Evolutionary conservation across 1,140 invertebrate genomes (phyloP), one percentile per base, ranked within the genome.

Genomic region (Batillaria attramentaria): DNA sequence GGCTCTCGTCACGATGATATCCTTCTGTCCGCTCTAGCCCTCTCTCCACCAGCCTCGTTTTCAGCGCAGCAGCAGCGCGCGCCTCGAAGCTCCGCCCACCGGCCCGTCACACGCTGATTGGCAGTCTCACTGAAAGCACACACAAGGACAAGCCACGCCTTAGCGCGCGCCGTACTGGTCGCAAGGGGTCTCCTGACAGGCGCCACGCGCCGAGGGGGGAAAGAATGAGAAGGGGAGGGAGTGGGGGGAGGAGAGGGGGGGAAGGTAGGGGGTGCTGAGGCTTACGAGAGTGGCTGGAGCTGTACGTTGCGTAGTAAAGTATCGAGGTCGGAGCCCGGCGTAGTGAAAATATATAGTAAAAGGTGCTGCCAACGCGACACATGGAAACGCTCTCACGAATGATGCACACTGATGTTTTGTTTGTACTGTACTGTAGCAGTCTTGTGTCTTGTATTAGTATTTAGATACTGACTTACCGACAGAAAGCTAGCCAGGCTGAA

Each of bases 11-110:
- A 46, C 57, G 31, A 20, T 60, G 79, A 73, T 60, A 39, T 75
- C 77, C 74, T 66, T n/a, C n/a, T n/a, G n/a, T n/a, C n/a, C 69
- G 78, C 72, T 82, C 69, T 77, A 85, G 66, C 81, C 79, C 70
- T 78, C 82, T 70, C 50, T 66, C 73, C 76, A 72, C 41, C 74
- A 85, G 84, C 82, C 85, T 85, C 84, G 85, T 46, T 86, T 41
- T 81, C 79, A 62, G 24, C 13, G n/a, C 62, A 28, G 68, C 41
- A 39, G n/a, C 2, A n/a, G 54, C 43, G 60, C 74, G 50, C 46
- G 68, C 75, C 39, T n/a, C 75, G 20, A 68, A 72, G 77, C 84
- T 81, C 85, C 84, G 80, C 85, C 84, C 80, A 73, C 82, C 65
- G 78, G 77, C 83, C n/a, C 41, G 41, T 70, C 68, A 70, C 41